Evolutionary conservation across 1,140 invertebrate genomes (phyloP), one percentile per base, ranked within the genome.

Genomic region (Anastrepha ludens): DNA sequence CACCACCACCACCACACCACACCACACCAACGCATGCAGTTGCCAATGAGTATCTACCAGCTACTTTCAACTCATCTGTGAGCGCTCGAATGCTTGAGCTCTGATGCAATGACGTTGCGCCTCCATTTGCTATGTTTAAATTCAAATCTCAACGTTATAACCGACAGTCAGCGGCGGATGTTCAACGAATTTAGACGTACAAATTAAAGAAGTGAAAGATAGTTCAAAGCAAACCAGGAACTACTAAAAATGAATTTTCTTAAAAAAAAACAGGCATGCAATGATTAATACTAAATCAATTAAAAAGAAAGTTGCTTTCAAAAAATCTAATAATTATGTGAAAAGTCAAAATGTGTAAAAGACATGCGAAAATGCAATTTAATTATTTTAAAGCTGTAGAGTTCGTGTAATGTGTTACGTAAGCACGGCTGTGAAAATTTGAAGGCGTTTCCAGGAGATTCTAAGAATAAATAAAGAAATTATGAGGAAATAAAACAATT

Each of bases 121-220:
- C 74, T 81, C 47, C 74, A 11, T 7, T 3, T 15, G 50, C 74
- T 81, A 47, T 81, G 44, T 81, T 81, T 50, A 81, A 81, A 81
- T 81, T 81, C 74, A 81, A 81, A 81, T 81, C 74, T 55, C 74
- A 81, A 55, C 47, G 13, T 55, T 58, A n/a, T 81, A 81, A 81
- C 74, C 17, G 74, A 8, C 74, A 81, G 74, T 81, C 74, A 58
- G 13, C 74, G 74, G 47, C 74, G 74, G 74, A 81, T 81, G 74
- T 81, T 81, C 74, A 81, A 50, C 47, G 74, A n/a, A 81, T 11
- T 81, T 20, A 81, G 74, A 81, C 74, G 47, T 81, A 47, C 44
- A 55, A 81, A 81, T 15, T 39, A 5, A 74, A 74, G 1, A 47
- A 44, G 39, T 74, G 41, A 81, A 74, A 74, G 41, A 20, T 2